A percentile compares a stretch with the other conserved stretches of the same genome.
Conservation (phyloP, 1,140 invertebrate genomes). For the Dermatophagoides farinae region DNA sequence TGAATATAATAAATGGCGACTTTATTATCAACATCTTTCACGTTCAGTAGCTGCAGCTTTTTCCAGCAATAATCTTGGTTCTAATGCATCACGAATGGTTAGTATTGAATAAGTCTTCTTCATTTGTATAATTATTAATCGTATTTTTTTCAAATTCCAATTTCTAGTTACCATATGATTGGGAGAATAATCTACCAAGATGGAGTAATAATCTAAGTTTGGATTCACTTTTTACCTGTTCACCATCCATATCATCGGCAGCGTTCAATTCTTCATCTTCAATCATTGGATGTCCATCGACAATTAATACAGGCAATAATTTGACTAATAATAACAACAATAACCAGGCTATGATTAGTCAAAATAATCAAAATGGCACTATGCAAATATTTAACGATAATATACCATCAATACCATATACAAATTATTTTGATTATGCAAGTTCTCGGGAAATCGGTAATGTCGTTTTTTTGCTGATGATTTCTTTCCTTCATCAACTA, state of each 20-base stretch:
- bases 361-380: no score
- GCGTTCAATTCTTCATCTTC: neutral
- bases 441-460: constrained; percentile 87
- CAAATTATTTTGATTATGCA: constrained; percentile 39
- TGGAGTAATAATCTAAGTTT: neutral
- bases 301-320: no score
- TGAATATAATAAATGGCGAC: constrained; percentile 98
- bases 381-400: neutral
- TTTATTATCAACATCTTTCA: constrained; percentile 30
- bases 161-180: constrained; percentile 3
- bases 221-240: neutral
- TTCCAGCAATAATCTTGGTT: no score
- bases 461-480: constrained; percentile 13
- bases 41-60: no score
- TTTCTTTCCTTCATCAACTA: neutral
- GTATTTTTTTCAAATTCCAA: neutral
- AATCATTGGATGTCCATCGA: no score
- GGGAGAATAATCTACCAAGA: neutral
- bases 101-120: no score
- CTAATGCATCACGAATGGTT: no score
- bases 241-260: neutral
- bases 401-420: neutral
- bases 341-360: no score
- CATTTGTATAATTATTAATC: neutral
- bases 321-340: no score